Evolutionary conservation across 2,888 invertebrate species (phyloP), one percentile per base, ranked within the genome.

Genomic region (Synergus japonicus): DNA sequence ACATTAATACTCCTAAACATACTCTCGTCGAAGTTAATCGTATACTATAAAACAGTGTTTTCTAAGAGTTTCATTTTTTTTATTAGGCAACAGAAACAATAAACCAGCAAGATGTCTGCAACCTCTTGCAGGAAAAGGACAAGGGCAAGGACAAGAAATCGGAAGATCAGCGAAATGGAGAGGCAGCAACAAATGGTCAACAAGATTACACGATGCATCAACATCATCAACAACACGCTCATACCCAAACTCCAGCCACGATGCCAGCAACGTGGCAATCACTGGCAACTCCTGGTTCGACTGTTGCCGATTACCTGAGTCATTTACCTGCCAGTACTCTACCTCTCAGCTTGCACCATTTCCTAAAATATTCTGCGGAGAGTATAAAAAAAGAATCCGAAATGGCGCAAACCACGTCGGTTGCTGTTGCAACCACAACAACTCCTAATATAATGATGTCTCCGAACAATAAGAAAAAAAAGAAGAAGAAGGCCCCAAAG

Each of bases 281-380:
- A 1, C 92, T 96, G 60, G 94, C 94, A 15, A 93, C 94, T n/a
- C 94, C 94, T 9, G 96, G 96, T 78, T 96, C 96, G 0, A 96
- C 97, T 0, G 97, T 97, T 10, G 97, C 97, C 12, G 97, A 97
- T 92, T 97, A 97, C 91, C 93, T 97, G 81, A 96, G 97, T 10
- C 96, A 97, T 82, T 92, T 97, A 84, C 95, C 96, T 69, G 95
- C 96, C 77, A 95, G 95, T 64, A 95, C 95, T 41, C 90, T 96
- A 85, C 97, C 97, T 0, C 92, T 97, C 78, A 96, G 96, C 43
- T 92, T 97, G 77, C 97, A 97, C 90, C 97, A 97, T 91, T 95
- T 97, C 86, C 93, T 97, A 58, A 97, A 97, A 91, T 97, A 97
- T 92, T 96, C 97, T 2, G 95, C 95, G 0, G 95, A 95, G 88